These are phyloP conservation scores for Heliconius hewitsoni DNA, from an alignment of 1,140 invertebrate species.

Conservation along the genomic window DNA sequence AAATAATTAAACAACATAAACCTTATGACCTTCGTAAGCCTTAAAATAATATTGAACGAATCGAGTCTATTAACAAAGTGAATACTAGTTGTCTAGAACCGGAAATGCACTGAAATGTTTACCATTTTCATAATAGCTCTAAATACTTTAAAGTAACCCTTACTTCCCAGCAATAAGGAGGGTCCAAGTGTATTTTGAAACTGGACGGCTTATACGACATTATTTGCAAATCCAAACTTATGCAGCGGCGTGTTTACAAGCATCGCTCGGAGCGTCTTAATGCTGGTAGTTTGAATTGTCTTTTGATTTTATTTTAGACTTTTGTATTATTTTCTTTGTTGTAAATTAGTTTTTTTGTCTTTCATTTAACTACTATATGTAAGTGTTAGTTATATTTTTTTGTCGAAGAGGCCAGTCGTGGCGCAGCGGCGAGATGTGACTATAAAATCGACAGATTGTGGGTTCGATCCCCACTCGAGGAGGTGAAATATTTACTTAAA, in stretches of 20 bases:
- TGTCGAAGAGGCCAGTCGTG: no score
- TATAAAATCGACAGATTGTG: no score
- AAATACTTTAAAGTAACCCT: constrained; percentile 27
- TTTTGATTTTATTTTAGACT: constrained; percentile 56
- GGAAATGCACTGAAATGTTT: constrained; percentile 58
- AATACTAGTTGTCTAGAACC: constrained; percentile 48
- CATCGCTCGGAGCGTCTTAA: constrained; percentile 68
- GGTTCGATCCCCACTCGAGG: no score
- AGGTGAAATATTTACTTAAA: no score
- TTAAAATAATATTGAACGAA: constrained; percentile 58
- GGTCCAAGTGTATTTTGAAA: constrained; percentile 36
- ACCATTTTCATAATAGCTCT: constrained; percentile 33
- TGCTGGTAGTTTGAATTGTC: constrained; percentile 65
- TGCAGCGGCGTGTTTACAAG: constrained; percentile 67
- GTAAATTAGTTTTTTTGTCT: constrained; percentile 13
- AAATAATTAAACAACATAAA: not conserved
- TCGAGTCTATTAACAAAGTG: constrained; percentile 70
- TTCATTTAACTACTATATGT: no score
- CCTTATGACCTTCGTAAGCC: not conserved
- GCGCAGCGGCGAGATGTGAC: no score
- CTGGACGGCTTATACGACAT: constrained; percentile 53
- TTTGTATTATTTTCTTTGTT: constrained; percentile 34
- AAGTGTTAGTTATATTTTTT: no score
- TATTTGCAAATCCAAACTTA: constrained; percentile 70
- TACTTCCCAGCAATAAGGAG: constrained; percentile 25